Percentiles rank a stretch among this genome's conserved stretches.
These are phyloP conservation scores for Cactoblastis cactorum DNA, from an alignment of 2,888 invertebrate genomes.

Conservation along the genomic window DNA sequence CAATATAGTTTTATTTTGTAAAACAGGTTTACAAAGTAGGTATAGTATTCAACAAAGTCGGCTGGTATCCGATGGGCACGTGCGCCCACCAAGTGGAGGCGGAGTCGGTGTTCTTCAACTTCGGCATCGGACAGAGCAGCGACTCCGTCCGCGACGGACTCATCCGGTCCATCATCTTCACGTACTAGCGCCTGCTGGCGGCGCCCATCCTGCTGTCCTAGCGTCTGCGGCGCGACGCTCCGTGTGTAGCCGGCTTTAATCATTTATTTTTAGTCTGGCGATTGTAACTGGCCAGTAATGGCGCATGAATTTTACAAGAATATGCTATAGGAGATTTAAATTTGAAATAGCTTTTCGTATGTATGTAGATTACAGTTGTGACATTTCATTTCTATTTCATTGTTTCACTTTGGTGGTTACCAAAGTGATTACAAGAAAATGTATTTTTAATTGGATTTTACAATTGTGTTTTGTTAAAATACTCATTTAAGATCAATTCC, in stretches of 20 bases:
- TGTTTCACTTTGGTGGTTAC: too few species aligned
- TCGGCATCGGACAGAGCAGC: constrained; percentile 84
- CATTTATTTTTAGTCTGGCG: not conserved
- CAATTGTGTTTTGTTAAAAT: too few species aligned
- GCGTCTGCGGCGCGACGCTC: not conserved
- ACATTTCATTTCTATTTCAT: too few species aligned
- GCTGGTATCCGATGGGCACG: constrained; percentile 89
- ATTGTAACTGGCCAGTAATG: not conserved
- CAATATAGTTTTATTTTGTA: not conserved
- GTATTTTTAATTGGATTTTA: too few species aligned
- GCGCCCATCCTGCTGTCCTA: constrained; percentile 4
- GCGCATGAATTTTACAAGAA: too few species aligned
- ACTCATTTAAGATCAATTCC: too few species aligned
- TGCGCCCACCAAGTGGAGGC: constrained; percentile 84
- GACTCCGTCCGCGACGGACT: constrained; percentile 88
- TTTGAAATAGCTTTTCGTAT: not conserved
- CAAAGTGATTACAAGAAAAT: too few species aligned
- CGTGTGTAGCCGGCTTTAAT: constrained; percentile 3
- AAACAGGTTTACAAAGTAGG: constrained; percentile 87
- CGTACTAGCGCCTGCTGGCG: constrained; percentile 51
- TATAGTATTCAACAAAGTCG: constrained; percentile 89
- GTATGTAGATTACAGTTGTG: not conserved
- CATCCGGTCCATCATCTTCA: constrained; percentile 88
- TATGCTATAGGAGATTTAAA: not conserved
- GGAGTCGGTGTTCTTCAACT: constrained; percentile 86